Evolutionary conservation across 2,888 invertebrate species (phyloP), one percentile per base, ranked within the genome.

Genomic region (Cerastis rubricosa): DNA sequence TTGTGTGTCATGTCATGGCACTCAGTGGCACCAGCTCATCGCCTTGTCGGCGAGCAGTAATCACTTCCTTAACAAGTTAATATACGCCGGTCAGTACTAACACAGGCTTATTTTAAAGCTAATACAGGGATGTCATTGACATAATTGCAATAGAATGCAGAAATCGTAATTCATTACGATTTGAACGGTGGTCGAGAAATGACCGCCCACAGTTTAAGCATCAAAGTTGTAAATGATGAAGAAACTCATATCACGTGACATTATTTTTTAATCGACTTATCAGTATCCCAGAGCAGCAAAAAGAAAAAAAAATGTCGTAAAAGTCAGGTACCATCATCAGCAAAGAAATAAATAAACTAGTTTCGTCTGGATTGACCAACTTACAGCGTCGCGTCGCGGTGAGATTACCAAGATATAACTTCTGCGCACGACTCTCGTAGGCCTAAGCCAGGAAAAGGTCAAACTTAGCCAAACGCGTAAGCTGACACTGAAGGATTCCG

Each of bases 401-500:
- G 47, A 74, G 67, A 73, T 68, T 85, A 85, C 76, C 61, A 11
- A 71, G 43, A 65, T 65, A 68, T 71, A 82, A 64, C 45, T 81
- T 74, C 17, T 68, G 73, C 74, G 57, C 63, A 74, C 29, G 66
- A 74, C 74, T 81, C 61, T 22, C 67, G n/a, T 47, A 65, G 54
- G 68, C 61, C 29, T 78, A 85, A 76, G 74, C 74, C 40, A 59
- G 65, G 70, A 45, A 72, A 75, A 73, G 76, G 72, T 72, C 70
- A 35, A 47, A 61, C 67, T 66, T 69, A 78, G 76, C 54, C n/a
- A 66, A 67, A 68, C 49, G 47, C 25, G 40, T 78, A 69, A 73
- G 64, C 72, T 51, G 76, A 74, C 70, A 74, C 51, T 81, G 76
- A 85, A 78, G 63, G 63, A 85, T 78, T 76, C 68, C n/a, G 43